These are phyloP conservation scores for Penaeus vannamei DNA, from an alignment of 1,140 invertebrate species.

Conservation along the genomic window DNA sequence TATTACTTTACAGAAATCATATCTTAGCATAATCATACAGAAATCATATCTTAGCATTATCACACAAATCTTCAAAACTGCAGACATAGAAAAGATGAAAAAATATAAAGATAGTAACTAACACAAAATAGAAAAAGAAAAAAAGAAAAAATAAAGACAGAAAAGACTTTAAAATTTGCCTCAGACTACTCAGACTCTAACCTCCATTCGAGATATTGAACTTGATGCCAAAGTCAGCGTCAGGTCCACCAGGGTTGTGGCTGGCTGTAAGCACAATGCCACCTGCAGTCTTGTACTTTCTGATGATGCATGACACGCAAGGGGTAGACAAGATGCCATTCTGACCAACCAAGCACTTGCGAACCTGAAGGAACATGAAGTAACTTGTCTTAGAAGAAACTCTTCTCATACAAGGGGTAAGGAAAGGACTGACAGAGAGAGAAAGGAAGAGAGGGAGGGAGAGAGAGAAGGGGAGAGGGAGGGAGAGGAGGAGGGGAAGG, in stretches of 20 bases:
- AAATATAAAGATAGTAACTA: background rate
- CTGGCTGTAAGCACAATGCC: slow-evolving; percentile 98
- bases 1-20: slow-evolving; percentile 19
- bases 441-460: too few species aligned
- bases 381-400: background rate
- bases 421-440: too few species aligned
- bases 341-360: slow-evolving; percentile 89
- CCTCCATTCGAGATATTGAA: slow-evolving; percentile 97
- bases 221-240: slow-evolving; percentile 98
- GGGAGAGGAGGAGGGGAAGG: too few species aligned
- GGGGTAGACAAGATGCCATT: slow-evolving; percentile 97
- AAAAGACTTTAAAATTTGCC: background rate
- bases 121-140: too few species aligned
- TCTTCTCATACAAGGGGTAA: background rate
- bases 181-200: slow-evolving; percentile 60
- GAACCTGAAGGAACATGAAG: slow-evolving; percentile 77
- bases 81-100: too few species aligned
- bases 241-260: slow-evolving; percentile 98
- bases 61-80: background rate
- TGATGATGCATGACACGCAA: slow-evolving; percentile 93
- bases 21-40: slow-evolving; percentile 41
- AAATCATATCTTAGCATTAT: too few species aligned
- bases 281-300: slow-evolving; percentile 88
- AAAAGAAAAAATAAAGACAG: slow-evolving; percentile 6
- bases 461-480: too few species aligned